These are phyloP conservation scores for Ciconia boyciana DNA, from an alignment of 2,113 vertebrate species.

Conservation along the genomic window DNA sequence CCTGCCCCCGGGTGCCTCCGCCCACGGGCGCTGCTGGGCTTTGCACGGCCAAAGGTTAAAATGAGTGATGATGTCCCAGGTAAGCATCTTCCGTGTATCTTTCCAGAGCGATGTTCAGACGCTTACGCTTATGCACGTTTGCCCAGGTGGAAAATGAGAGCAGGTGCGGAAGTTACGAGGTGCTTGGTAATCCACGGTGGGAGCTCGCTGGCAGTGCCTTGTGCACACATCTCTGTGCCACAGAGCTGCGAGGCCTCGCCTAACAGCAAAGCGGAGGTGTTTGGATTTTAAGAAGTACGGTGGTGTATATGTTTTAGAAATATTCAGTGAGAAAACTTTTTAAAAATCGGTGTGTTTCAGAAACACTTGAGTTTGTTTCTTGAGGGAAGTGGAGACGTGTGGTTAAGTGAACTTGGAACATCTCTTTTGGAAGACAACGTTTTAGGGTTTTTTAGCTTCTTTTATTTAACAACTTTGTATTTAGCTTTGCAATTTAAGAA, in stretches of 20 bases:
- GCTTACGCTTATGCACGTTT: rapidly evolving
- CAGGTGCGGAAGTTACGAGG: not conserved
- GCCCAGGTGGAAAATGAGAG: too few species aligned
- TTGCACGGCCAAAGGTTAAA: not conserved
- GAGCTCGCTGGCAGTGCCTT: too few species aligned
- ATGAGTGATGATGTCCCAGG: slow-evolving; percentile 20
- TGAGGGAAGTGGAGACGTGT: rapidly evolving
- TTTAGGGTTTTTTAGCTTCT: not conserved
- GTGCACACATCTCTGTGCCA: rapidly evolving
- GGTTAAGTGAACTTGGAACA: not conserved
- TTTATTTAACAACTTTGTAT: not conserved
- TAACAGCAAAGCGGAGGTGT: rapidly evolving
- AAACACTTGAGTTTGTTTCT: not conserved
- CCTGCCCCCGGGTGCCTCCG: too few species aligned
- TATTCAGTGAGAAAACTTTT: rapidly evolving
- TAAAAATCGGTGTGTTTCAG: not conserved
- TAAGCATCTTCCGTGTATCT: not conserved
- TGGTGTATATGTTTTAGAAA: rapidly evolving
- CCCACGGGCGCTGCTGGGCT: not conserved
- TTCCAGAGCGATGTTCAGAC: not conserved
- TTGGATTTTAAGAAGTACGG: rapidly evolving
- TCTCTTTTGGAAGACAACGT: not conserved
- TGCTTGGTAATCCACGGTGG: too few species aligned
- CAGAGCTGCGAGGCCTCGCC: not conserved
- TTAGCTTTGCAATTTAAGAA: not conserved